These are phyloP conservation scores for Agonopterix subpropinquella DNA, from an alignment of 2,888 invertebrate species.

Conservation along the genomic window DNA sequence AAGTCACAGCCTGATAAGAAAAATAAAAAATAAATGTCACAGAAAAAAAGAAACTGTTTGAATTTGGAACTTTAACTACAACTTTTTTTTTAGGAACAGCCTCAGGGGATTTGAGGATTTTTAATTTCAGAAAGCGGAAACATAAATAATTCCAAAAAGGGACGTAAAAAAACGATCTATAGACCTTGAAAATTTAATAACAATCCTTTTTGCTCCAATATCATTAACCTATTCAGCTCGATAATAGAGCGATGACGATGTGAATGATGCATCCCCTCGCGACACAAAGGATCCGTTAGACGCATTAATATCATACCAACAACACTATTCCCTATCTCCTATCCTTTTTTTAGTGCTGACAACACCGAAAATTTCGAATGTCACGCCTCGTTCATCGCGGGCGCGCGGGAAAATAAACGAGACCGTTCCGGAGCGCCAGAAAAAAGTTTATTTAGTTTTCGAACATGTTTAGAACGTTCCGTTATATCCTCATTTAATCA, in stretches of 20 bases:
- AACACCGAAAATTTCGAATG: constrained; percentile 66
- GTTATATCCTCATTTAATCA: constrained; percentile 55
- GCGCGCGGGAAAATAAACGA: constrained; percentile 63
- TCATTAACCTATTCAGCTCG: constrained; percentile 43
- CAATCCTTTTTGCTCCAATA: constrained; percentile 44
- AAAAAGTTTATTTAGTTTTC: constrained; percentile 54
- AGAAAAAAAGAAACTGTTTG: no score
- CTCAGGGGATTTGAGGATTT: background rate
- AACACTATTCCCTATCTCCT: constrained; percentile 54
- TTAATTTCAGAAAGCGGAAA: constrained; percentile 5
- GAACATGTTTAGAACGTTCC: constrained; percentile 49
- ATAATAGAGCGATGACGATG: constrained; percentile 36
- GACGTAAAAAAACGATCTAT: background rate
- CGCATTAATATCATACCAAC: constrained; percentile 65
- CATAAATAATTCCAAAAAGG: constrained; percentile 5
- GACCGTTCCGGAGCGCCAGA: constrained; percentile 44
- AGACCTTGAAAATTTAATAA: constrained; percentile 17
- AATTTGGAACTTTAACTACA: background rate
- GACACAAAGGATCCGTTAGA: constrained; percentile 65
- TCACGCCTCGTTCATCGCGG: constrained; percentile 70
- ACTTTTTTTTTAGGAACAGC: background rate
- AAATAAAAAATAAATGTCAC: no score
- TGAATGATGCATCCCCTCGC: constrained; percentile 45
- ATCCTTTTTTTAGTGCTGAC: constrained; percentile 51
- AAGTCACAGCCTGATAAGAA: no score